Base-by-base conservation (phyloP, 2,797 vertebrate genomes). In the Macropodus opercularis region DNA sequence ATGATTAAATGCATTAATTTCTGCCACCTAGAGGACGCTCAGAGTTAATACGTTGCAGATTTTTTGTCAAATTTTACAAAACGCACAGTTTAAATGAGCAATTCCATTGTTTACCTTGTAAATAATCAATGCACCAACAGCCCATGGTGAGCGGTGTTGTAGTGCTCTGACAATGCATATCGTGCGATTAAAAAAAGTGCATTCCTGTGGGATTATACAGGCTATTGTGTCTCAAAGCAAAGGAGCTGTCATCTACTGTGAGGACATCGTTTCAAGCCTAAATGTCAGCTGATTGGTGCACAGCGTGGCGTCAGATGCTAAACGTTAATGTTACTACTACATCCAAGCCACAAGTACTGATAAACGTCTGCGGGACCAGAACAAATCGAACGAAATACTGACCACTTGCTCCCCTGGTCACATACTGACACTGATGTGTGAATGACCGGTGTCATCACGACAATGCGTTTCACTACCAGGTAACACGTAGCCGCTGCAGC, bases 11-110 rank as follows among this genome's bases (percentile, higher is more conserved):
- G 50, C 53, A 54, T 78, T 49, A 47, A 74, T 44, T 77, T 75
- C 79, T 77, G 77, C 73, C 77, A 79, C 58, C 80, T 79, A 79
- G 69, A 80, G 75, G 72, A 24, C 57, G 53, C 57, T 68, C 44
- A 77, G 39, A 71, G 49, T 52, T 62, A 22, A 79, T 59, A 55
- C 54, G 52, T 29, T 72, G 67, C 53, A 42, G 44, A 48, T 22
- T 61, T 21, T 53, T 47, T n/a, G 23, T 13, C 31, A 34, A 27
- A 47, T 59, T 69, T 69, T 22, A 55, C 17, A 61, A 76, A 78
- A 70, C 66, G 44, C 38, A 54, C 22, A 40, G 14, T 56, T 54
- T 9, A 57, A 41, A 18, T 2, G 8, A 73, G 54, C 50, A 56
- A 66, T 32, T 77, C 44, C n/a, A 44, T 51, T 70, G 63, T 56